phyloP scores from a whole-genome alignment of 2,888 invertebrate species.

The Sarcophaga caerulescens region DNA sequence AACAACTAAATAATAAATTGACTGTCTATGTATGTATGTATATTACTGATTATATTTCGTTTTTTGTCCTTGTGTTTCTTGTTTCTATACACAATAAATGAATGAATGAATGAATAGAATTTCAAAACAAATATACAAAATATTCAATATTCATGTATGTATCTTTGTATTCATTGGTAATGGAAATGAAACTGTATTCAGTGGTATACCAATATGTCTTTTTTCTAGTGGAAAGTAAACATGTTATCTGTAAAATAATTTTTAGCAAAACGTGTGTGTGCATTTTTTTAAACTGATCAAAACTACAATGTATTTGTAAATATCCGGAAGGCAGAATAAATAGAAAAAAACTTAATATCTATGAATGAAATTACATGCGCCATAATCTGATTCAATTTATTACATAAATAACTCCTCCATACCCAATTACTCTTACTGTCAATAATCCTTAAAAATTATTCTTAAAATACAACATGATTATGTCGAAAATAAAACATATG shows the following conservation, averaged over 20 bases:
- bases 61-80: no score
- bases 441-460: constrained; percentile 18
- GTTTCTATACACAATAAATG: constrained; percentile 2
- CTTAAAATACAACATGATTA: background rate
- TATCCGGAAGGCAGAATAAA: constrained; percentile 22
- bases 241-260: constrained; percentile 36
- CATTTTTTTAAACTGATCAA: constrained; percentile 35
- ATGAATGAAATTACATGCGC: background rate
- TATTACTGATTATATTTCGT: background rate
- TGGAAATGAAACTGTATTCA: constrained; percentile 19
- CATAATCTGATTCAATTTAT: constrained; percentile 45
- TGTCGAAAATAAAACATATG: no score
- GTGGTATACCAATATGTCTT: background rate
- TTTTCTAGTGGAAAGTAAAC: constrained; percentile 4
- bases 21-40: background rate
- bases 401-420: constrained; percentile 3
- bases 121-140: background rate
- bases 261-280: constrained; percentile 46
- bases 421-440: background rate
- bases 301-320: background rate
- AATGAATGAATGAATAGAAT: background rate
- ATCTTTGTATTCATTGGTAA: background rate
- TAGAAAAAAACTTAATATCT: no score
- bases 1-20: background rate
- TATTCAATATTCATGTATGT: background rate